phyloP scores from a whole-genome alignment of 2,113 vertebrate genomes.

The Dromaius novaehollandiae region DNA sequence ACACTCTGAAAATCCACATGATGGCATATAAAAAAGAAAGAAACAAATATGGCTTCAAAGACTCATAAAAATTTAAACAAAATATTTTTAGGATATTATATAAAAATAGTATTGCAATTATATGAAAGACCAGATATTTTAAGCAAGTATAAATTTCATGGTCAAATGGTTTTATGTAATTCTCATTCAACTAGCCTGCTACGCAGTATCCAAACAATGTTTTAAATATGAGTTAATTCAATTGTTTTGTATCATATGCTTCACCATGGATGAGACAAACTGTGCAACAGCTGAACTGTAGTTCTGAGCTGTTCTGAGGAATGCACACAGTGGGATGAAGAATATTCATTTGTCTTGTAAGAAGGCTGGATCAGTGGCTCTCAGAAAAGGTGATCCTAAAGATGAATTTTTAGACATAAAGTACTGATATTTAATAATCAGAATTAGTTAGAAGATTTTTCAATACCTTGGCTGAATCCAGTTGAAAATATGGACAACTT shows the following conservation, averaged over 20 bases:
- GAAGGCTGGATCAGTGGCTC: too few relatives aligned
- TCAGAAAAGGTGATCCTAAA: too few relatives aligned
- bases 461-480: too few relatives aligned
- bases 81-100: background rate
- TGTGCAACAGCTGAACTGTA: background rate
- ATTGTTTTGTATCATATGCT: background rate
- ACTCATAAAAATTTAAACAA: background rate
- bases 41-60: background rate
- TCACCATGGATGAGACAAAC: background rate
- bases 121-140: background rate
- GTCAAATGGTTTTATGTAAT: background rate
- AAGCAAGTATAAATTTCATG: background rate
- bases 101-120: background rate
- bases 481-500: too few relatives aligned
- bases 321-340: background rate
- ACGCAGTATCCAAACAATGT: background rate
- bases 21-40: background rate
- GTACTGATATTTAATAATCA: too few relatives aligned
- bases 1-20: background rate
- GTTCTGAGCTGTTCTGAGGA: background rate
- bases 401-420: too few relatives aligned
- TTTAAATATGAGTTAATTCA: background rate
- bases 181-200: background rate
- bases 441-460: too few relatives aligned
- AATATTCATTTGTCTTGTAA: background rate